Evolutionary conservation across 2,888 invertebrate genomes (phyloP).

Genomic region (Gasteruption jaculator): DNA sequence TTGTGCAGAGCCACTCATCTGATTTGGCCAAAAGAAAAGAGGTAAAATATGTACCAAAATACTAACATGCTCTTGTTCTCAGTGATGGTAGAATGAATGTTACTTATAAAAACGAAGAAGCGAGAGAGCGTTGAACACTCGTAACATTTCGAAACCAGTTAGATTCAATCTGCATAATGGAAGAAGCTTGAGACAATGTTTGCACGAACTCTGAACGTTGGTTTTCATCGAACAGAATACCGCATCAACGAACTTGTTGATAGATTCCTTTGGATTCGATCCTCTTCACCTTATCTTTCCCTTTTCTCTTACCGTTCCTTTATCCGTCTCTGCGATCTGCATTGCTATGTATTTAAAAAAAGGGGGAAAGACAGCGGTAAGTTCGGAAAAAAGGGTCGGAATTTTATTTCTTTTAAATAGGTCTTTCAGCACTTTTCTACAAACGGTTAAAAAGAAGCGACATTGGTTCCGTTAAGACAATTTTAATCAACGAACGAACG

Average conservation of each 20-base stretch:
- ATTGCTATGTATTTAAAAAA: no score
- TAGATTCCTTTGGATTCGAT: constrained; percentile 48
- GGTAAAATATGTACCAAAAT: no score
- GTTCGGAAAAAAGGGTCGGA: no score
- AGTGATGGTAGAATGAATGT: no score
- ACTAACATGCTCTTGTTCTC: no score
- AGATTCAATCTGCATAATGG: constrained; percentile 51
- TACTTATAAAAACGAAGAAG: no score
- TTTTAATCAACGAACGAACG: constrained; percentile 32
- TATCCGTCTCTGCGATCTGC: no score
- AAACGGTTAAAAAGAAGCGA: constrained; percentile 26
- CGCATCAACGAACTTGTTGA: constrained; percentile 43
- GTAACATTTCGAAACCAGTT: constrained; percentile 37
- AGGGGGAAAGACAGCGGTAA: no score
- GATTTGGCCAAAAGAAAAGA: no score
- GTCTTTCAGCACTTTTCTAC: constrained; percentile 31
- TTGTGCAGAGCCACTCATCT: no score
- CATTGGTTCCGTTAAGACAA: constrained; percentile 34
- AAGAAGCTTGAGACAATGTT: constrained; percentile 48
- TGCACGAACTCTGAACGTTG: constrained; percentile 33
- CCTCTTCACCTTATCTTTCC: constrained; percentile 39
- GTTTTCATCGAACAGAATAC: constrained; percentile 24
- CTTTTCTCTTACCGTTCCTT: constrained; percentile 23
- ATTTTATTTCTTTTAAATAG: no score
- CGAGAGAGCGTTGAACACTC: constrained; percentile 29